Evolutionary conservation across 2,113 vertebrate genomes (phyloP), one percentile per base, ranked within the genome.

Genomic region (Lophius piscatorius): DNA sequence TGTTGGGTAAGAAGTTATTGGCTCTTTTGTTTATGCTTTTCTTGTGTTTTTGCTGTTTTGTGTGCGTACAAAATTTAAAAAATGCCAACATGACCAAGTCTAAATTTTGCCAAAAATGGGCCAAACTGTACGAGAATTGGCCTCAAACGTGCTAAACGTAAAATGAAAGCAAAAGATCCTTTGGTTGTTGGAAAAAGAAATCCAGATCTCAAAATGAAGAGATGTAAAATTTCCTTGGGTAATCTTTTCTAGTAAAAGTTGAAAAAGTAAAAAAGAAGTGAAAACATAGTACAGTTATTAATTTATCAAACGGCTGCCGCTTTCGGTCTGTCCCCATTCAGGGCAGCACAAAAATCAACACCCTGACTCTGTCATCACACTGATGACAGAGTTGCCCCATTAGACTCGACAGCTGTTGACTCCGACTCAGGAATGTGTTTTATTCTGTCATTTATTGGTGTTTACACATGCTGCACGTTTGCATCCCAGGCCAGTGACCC

Each of bases 351-450:
- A 52, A 17, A 56, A 48, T 49, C 69, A 52, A 70, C 65, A 45
- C 45, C n/a, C n/a, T n/a, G 54, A 36, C 20, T 68, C 48, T 49
- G n/a, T 47, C n/a, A n/a, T n/a, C n/a, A n/a, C n/a, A 22, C 38
- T 63, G 68, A 71, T 58, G 57, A 71, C 74, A 58, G 65, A 52
- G 66, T 45, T 21, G 58, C 76, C 63, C 72, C 72, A 47, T 51
- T 35, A 69, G 52, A 67, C 28, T 39, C 42, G 82, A 79, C 77
- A 83, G 77, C 70, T 78, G 84, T 77, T 77, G 70, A 80, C 73
- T 74, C 23, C 44, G 51, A 7, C 68, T 42, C 14, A 0, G 23
- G 38, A 42, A 29, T 35, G 48, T 41, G 51, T 69, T 66, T 42
- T 48, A 76, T 62, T 73, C 62, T 70, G 59, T 70, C 29, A 14